phyloP scores from a whole-genome alignment of 1,140 invertebrate genomes.

The Probaryconus sp. region DNA sequence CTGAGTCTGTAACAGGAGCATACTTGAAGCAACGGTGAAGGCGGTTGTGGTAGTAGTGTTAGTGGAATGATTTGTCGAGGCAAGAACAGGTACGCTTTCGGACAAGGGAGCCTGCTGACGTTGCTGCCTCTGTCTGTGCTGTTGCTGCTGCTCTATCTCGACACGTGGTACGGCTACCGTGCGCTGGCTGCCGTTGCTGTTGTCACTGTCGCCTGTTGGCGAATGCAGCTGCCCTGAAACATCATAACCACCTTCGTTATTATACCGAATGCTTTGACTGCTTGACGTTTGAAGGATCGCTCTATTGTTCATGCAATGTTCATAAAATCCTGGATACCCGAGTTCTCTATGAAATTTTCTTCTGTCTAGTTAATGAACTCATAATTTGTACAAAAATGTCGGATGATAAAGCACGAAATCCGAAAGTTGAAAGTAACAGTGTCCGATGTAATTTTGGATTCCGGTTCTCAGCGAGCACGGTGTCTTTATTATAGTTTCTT shows the following conservation, averaged over 20 bases:
- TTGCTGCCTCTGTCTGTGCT: constrained; percentile 67
- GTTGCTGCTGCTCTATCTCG: constrained; percentile 70
- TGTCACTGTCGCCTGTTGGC: constrained; percentile 73
- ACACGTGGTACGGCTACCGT: constrained; percentile 67
- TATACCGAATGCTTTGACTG: not conserved
- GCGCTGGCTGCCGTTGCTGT: constrained; percentile 72
- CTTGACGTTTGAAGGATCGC: not conserved
- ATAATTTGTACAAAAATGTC: too few species aligned
- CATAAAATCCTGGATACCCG: too few species aligned
- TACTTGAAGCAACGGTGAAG: constrained; percentile 81
- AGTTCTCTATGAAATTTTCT: too few species aligned
- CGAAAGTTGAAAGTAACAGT: constrained; percentile 17
- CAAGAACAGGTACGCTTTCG: constrained; percentile 64
- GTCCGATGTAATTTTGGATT: constrained; percentile 13
- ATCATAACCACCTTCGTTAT: constrained; percentile 8
- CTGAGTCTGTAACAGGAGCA: constrained; percentile 83
- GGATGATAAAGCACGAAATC: constrained; percentile 1
- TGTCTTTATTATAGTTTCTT: not conserved
- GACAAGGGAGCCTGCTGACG: constrained; percentile 61
- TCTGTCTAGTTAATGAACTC: too few species aligned
- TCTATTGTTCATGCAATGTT: too few species aligned
- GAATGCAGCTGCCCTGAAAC: constrained; percentile 73
- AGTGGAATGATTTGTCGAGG: constrained; percentile 74
- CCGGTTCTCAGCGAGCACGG: constrained; percentile 10
- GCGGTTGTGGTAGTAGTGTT: constrained; percentile 76